Evolutionary conservation across 2,113 vertebrate species (phyloP).

Genomic region (Amazona vittata): DNA sequence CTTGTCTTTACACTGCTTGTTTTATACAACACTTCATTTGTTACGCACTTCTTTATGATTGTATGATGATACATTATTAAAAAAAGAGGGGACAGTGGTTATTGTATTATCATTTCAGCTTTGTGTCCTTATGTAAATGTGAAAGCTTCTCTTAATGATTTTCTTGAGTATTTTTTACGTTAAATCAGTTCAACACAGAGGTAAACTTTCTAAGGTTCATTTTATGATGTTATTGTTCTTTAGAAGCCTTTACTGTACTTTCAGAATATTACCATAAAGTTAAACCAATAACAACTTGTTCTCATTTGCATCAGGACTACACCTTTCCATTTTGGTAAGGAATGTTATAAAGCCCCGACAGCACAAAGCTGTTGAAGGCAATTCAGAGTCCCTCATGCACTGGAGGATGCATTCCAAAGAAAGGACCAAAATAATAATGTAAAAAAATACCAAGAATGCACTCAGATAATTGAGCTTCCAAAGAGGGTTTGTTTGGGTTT

Average conservation of each 20-base stretch:
- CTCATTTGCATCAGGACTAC: not conserved
- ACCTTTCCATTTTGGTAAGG: not conserved
- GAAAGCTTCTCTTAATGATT: not conserved
- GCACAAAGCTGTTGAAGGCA: not conserved
- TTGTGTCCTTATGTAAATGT: not conserved
- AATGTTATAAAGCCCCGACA: not conserved
- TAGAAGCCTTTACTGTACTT: not conserved
- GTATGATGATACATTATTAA: conserved; percentile 1
- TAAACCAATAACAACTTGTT: not conserved
- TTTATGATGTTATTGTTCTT: not conserved
- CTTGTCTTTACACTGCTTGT: not conserved
- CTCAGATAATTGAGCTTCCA: not conserved
- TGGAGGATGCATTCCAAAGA: not conserved
- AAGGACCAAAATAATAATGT: conserved; percentile 22
- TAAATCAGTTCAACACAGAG: not conserved
- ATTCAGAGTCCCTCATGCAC: not conserved
- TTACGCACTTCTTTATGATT: conserved; percentile 28
- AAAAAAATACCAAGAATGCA: not conserved
- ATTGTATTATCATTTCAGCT: conserved; percentile 25
- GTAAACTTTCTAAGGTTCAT: not conserved
- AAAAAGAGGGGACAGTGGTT: not conserved
- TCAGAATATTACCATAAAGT: not conserved
- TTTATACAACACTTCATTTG: conserved; percentile 18
- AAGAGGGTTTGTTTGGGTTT: conserved; percentile 9
- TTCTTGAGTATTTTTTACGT: not conserved